These are phyloP conservation scores for Pelobates fuscus DNA, from an alignment of 2,113 vertebrate genomes.

Conservation along the genomic window DNA sequence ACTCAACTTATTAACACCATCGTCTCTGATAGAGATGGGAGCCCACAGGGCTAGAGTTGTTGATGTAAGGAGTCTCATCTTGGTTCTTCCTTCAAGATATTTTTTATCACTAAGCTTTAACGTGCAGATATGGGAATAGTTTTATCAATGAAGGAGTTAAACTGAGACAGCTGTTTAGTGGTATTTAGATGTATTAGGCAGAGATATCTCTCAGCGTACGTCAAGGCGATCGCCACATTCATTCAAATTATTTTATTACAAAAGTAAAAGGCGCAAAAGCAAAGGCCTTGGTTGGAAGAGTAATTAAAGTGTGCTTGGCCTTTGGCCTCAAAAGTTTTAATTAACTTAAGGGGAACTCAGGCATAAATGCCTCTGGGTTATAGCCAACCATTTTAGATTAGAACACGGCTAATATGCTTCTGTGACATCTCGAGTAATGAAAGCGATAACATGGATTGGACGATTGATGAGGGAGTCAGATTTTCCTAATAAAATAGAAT, in stretches of 20 bases:
- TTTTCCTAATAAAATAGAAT: neutral
- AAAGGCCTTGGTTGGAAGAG: constrained; percentile 8
- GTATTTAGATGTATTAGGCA: neutral
- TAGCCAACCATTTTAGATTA: constrained; percentile 24
- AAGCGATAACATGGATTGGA: constrained; percentile 1
- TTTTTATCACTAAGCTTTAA: too few species aligned
- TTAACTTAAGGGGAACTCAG: constrained; percentile 44
- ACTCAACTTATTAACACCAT: too few species aligned
- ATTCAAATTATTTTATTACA: constrained; percentile 36
- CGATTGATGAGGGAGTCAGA: neutral
- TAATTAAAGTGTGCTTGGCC: constrained; percentile 47
- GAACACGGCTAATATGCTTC: constrained; percentile 25
- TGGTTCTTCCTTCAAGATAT: too few species aligned
- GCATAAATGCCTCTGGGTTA: constrained; percentile 41
- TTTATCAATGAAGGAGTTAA: neutral
- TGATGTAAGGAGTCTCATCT: too few species aligned
- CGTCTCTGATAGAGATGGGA: too few species aligned
- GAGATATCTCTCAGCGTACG: neutral
- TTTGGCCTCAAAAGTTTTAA: constrained; percentile 48
- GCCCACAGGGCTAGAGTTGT: too few species aligned
- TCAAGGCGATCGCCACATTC: constrained; percentile 11
- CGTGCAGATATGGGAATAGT: too few species aligned
- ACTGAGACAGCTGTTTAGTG: neutral
- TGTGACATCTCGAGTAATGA: constrained; percentile 34
- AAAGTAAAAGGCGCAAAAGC: constrained; percentile 17